Percentiles rank a stretch among this genome's conserved stretches.
These are phyloP conservation scores for Myotis findleyi DNA, from an alignment of 2,797 vertebrate species.

Conservation along the genomic window DNA sequence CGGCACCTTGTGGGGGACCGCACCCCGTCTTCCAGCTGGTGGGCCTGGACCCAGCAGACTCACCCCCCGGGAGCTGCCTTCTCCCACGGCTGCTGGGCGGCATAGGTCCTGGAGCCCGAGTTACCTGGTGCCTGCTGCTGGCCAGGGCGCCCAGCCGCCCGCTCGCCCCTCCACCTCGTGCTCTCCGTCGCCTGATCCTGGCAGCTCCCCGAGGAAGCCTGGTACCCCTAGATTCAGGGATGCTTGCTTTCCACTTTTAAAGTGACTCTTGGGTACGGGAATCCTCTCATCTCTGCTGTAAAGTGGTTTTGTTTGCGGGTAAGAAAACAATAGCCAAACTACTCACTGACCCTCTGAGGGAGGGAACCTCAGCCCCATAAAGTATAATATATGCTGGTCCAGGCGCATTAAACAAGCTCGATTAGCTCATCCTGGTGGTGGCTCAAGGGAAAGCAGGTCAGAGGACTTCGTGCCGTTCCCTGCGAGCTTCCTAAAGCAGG, in stretches of 20 bases:
- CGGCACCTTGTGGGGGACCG: not conserved
- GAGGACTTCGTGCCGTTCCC: not conserved
- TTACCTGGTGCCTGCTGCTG: slow-evolving; percentile 7
- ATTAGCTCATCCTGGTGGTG: not conserved
- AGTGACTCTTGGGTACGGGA: slow-evolving; percentile 39
- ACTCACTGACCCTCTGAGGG: not conserved
- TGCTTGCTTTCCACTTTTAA: slow-evolving; percentile 22
- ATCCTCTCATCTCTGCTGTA: slow-evolving; percentile 3
- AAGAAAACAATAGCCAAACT: not conserved
- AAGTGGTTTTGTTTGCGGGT: slow-evolving; percentile 54
- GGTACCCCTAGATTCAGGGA: slow-evolving; percentile 67
- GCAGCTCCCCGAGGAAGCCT: slow-evolving; percentile 18
- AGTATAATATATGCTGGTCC: not conserved
- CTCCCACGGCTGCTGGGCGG: not conserved
- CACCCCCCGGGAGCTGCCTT: not conserved
- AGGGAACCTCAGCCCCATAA: not conserved
- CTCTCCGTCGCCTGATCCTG: not conserved
- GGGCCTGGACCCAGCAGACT: not conserved
- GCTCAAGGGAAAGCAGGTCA: not conserved
- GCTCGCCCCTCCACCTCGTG: not conserved
- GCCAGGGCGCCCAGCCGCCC: not conserved
- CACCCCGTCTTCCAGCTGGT: slow-evolving; percentile 49
- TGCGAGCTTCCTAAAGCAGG: not conserved
- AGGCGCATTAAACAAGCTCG: not conserved
- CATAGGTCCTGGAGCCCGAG: not conserved